A percentile compares a stretch with the other conserved stretches of the same genome.
phyloP scores from a whole-genome alignment of 2,888 invertebrate genomes.

The Oligia latruncula region DNA sequence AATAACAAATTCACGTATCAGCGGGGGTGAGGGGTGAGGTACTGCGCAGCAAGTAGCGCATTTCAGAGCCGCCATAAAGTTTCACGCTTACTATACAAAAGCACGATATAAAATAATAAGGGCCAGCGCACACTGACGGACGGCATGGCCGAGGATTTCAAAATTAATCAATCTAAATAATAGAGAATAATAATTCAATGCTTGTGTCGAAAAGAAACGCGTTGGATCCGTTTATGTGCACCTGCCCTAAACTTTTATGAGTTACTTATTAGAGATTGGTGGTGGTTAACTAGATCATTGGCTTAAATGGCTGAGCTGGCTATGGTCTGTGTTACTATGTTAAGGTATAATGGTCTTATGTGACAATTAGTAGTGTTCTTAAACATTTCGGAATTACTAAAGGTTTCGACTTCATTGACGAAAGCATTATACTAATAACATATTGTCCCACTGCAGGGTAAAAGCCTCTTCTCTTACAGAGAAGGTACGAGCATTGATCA shows the following conservation, averaged over 20 bases:
- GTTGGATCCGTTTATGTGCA: slow-evolving; percentile 1
- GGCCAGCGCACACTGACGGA: background rate
- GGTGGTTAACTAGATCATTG: background rate
- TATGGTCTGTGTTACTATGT: slow-evolving; percentile 4
- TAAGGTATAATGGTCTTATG: background rate
- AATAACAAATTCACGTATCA: background rate
- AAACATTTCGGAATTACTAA: background rate
- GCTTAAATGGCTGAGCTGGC: slow-evolving; percentile 13
- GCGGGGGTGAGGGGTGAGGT: background rate
- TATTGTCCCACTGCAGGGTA: background rate
- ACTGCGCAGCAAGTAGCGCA: background rate
- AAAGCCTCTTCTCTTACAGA: background rate
- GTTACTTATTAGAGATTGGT: background rate
- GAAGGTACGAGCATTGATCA: background rate
- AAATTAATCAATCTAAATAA: background rate
- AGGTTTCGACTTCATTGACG: background rate
- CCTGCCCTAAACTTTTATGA: background rate
- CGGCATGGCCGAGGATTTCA: background rate
- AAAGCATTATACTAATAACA: background rate
- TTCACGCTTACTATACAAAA: background rate
- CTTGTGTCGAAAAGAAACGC: background rate
- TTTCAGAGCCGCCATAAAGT: background rate
- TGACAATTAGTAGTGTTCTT: background rate
- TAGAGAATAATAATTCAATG: background rate
- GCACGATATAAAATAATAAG: background rate